phyloP scores from a whole-genome alignment of 1,140 invertebrate genomes.

The Manduca sexta region DNA sequence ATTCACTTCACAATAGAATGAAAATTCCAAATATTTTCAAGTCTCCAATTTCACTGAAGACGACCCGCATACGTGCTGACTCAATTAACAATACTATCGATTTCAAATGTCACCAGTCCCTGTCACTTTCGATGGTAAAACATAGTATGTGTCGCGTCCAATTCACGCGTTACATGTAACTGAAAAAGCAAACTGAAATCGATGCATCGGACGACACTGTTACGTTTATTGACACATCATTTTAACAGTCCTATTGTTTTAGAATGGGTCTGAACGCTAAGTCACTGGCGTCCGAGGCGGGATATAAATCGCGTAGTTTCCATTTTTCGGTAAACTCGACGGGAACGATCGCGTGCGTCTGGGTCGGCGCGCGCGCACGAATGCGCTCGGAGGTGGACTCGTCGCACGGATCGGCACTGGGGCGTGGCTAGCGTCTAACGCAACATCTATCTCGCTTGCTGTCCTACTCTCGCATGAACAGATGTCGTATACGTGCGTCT shows the following conservation, averaged over 20 bases:
- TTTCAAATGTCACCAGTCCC: constrained; percentile 54
- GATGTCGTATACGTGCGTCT: constrained; percentile 17
- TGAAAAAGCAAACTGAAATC: constrained; percentile 48
- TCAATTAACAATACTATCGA: constrained; percentile 34
- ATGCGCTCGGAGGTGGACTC: constrained; percentile 59
- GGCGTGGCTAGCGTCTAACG: constrained; percentile 65
- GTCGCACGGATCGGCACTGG: constrained; percentile 33
- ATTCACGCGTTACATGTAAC: constrained; percentile 40
- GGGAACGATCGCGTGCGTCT: constrained; percentile 34
- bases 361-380: constrained; percentile 62
- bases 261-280: background rate
- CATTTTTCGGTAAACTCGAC: constrained; percentile 26
- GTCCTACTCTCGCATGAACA: constrained; percentile 27
- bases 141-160: constrained; percentile 27
- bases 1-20: constrained; percentile 44
- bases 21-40: constrained; percentile 25
- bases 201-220: constrained; percentile 22
- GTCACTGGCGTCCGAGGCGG: constrained; percentile 17
- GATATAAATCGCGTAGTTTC: constrained; percentile 32
- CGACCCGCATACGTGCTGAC: constrained; percentile 28
- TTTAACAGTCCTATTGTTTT: constrained; percentile 15
- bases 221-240: constrained; percentile 24
- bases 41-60: constrained; percentile 22
- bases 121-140: constrained; percentile 51
- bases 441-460: constrained; percentile 48